Conservation (phyloP, 2,888 invertebrate genomes). For the Archips xylosteana region DNA sequence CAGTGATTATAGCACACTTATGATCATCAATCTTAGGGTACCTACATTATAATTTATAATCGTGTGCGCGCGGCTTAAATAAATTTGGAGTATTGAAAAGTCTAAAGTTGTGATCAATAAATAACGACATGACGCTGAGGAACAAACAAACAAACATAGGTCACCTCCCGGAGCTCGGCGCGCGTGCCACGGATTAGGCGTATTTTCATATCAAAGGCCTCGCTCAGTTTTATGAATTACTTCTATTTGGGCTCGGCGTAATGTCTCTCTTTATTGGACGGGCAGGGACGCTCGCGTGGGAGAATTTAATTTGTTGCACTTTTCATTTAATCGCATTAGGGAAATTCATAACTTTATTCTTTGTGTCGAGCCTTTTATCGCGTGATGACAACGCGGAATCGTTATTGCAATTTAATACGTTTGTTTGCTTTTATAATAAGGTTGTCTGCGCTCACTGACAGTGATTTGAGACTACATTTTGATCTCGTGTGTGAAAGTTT, state of each 20-base stretch:
- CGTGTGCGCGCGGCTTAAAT: slow-evolving; percentile 64
- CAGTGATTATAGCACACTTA: slow-evolving; percentile 72
- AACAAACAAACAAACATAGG: slow-evolving; percentile 70
- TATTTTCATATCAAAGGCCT: slow-evolving; percentile 84
- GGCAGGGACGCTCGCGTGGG: slow-evolving; percentile 72
- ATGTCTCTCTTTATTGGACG: slow-evolving; percentile 77
- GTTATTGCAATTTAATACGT: slow-evolving; percentile 41
- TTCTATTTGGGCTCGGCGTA: slow-evolving; percentile 71
- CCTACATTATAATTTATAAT: slow-evolving; percentile 74
- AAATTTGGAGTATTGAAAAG: slow-evolving; percentile 78
- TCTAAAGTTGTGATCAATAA: slow-evolving; percentile 75
- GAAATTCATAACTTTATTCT: slow-evolving; percentile 68
- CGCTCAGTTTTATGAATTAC: slow-evolving; percentile 81
- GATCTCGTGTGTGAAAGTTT: not conserved
- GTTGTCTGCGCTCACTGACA: slow-evolving; percentile 24
- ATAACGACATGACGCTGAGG: slow-evolving; percentile 70
- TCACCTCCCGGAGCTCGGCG: slow-evolving; percentile 67
- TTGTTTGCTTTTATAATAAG: slow-evolving; percentile 38
- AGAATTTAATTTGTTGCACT: slow-evolving; percentile 82
- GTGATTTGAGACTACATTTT: not conserved
- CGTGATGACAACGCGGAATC: slow-evolving; percentile 56
- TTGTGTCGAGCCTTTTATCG: slow-evolving; percentile 60
- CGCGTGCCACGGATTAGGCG: slow-evolving; percentile 81
- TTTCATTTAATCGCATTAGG: slow-evolving; percentile 74
- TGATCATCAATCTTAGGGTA: slow-evolving; percentile 72